phyloP scores from a whole-genome alignment of 2,797 vertebrate genomes.

The Urophycis tenuis region DNA sequence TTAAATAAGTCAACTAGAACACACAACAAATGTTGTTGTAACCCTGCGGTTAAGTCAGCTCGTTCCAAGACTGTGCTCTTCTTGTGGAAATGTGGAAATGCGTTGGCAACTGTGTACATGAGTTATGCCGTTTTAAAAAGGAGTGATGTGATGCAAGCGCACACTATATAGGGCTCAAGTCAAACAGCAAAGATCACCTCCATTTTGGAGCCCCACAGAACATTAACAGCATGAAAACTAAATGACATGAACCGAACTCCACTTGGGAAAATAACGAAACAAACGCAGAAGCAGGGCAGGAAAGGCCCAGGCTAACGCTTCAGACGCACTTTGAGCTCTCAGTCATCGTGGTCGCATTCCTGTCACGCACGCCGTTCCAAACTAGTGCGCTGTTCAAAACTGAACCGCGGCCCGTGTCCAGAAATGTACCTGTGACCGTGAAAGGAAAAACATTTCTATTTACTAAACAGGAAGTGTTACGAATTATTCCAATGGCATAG shows the following conservation, averaged over 20 bases:
- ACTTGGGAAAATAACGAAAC: not conserved
- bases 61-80: not conserved
- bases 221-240: no score
- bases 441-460: not conserved
- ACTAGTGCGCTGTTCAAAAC: not conserved
- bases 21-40: not conserved
- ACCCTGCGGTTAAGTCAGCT: not conserved
- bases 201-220: no score
- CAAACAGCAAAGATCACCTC: no score
- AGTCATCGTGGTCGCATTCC: not conserved
- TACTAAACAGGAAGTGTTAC: not conserved
- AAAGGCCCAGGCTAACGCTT: not conserved
- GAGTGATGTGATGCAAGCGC: not conserved
- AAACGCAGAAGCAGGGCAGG: not conserved
- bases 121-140: not conserved
- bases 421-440: not conserved
- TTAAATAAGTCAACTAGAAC: not conserved
- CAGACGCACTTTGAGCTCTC: not conserved
- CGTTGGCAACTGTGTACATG: not conserved
- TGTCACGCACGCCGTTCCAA: slow-evolving; percentile 2
- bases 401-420: not conserved
- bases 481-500: not conserved
- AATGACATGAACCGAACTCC: not conserved
- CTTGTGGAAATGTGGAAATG: not conserved
- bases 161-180: not conserved